Conservation (phyloP, 2,888 invertebrate genomes). For the Coremacera marginata region DNA sequence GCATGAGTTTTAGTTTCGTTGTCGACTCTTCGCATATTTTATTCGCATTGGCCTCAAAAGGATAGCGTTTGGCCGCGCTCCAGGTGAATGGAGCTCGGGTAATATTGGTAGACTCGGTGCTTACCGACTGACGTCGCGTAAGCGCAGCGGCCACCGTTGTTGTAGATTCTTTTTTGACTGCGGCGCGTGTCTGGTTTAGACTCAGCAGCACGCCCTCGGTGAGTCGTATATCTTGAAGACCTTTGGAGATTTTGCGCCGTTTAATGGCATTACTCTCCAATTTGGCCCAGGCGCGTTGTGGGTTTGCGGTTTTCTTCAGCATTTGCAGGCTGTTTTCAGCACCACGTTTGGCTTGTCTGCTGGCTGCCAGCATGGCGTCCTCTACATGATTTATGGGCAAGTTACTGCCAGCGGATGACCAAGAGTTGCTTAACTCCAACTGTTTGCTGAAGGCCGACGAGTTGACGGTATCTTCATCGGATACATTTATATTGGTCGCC, state of each 20-base stretch:
- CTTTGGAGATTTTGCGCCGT: constrained; percentile 75
- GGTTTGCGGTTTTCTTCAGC: constrained; percentile 51
- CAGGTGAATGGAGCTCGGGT: constrained; percentile 59
- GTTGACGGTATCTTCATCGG: constrained; percentile 60
- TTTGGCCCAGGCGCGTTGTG: constrained; percentile 55
- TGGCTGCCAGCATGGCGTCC: constrained; percentile 64
- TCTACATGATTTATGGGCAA: constrained; percentile 58
- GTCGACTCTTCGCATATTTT: constrained; percentile 50
- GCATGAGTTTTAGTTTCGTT: constrained; percentile 72
- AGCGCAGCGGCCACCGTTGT: constrained; percentile 50
- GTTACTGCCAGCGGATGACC: constrained; percentile 51
- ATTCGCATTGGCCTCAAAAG: constrained; percentile 49
- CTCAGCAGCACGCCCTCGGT: constrained; percentile 69
- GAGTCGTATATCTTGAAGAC: constrained; percentile 66
- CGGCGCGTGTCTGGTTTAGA: constrained; percentile 57
- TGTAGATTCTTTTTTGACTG: constrained; percentile 52
- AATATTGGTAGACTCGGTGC: constrained; percentile 62
- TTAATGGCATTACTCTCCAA: constrained; percentile 72
- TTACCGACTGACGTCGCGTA: constrained; percentile 58
- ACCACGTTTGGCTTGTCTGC: constrained; percentile 55
- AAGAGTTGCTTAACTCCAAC: constrained; percentile 56
- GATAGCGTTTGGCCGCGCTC: constrained; percentile 65
- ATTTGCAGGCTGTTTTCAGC: constrained; percentile 72
- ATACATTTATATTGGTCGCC: constrained; percentile 49
- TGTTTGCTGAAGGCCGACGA: constrained; percentile 60